These are phyloP conservation scores for Eueides isabella DNA, from an alignment of 1,140 invertebrate species.

Conservation along the genomic window DNA sequence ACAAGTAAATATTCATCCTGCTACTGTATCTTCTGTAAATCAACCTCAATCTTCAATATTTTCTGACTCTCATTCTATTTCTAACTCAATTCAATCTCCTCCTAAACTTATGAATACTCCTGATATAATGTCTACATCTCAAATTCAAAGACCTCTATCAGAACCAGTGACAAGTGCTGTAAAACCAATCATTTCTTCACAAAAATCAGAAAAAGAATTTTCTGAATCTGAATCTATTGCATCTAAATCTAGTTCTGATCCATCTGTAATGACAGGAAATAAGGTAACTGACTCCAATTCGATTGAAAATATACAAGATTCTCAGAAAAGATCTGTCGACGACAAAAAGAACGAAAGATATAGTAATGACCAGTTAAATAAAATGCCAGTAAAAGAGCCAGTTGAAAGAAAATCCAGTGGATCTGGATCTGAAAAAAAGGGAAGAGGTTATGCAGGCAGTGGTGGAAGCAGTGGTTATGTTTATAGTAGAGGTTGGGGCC, in stretches of 20 bases:
- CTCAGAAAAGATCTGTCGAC: conserved; percentile 58
- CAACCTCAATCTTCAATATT: conserved; percentile 49
- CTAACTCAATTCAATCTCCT: conserved; percentile 51
- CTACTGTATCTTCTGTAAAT: conserved; percentile 45
- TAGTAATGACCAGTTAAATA: conserved; percentile 64
- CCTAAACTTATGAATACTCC: conserved; percentile 50
- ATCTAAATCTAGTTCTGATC: conserved; percentile 65
- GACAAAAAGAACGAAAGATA: conserved; percentile 67
- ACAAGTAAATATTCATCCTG: conserved; percentile 41
- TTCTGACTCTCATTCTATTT: conserved; percentile 40
- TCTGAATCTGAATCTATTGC: conserved; percentile 68
- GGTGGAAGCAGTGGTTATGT: conserved; percentile 72
- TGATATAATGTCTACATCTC: conserved; percentile 49
- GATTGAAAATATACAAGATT: conserved; percentile 58
- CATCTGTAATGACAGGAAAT: conserved; percentile 42
- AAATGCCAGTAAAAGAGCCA: conserved; percentile 70
- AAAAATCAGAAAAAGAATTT: conserved; percentile 68
- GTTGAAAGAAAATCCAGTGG: conserved; percentile 80
- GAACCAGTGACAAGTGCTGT: conserved; percentile 51
- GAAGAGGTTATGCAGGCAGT: conserved; percentile 68
- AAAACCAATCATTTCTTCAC: conserved; percentile 52
- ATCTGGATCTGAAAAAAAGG: conserved; percentile 80
- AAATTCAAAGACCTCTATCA: conserved; percentile 50
- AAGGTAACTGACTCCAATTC: conserved; percentile 53
- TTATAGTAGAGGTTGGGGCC: conserved; percentile 73